phyloP scores from a whole-genome alignment of 2,113 vertebrate species.

The Callocephalon fimbriatum region DNA sequence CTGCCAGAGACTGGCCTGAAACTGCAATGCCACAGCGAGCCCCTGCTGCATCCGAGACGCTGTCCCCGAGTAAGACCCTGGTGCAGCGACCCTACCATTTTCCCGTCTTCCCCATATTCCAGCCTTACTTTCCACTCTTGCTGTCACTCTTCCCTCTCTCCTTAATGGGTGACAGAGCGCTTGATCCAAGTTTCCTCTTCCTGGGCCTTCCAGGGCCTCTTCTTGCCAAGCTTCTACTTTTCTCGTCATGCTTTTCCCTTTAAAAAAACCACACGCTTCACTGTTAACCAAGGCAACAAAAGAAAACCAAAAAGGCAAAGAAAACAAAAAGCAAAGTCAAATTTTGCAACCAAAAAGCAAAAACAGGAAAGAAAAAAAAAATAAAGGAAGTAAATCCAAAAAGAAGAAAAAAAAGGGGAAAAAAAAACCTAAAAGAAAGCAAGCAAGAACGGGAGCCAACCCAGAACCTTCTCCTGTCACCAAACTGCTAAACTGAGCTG shows the following conservation, averaged over 20 bases:
- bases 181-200: conserved; percentile 91
- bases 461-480: conserved; percentile 51
- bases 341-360: conserved; percentile 33
- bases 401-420: background rate
- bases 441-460: conserved; percentile 38
- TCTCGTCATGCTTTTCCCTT: conserved; percentile 92
- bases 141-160: conserved; percentile 87
- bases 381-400: conserved; percentile 13
- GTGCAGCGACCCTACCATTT: conserved; percentile 19
- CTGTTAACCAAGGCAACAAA: conserved; percentile 74
- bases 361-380: background rate
- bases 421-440: conserved; percentile 48
- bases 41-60: background rate
- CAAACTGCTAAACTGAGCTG: conserved; percentile 67
- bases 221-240: conserved; percentile 89
- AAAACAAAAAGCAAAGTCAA: background rate
- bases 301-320: background rate
- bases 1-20: background rate
- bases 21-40: background rate
- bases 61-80: conserved; percentile 14
- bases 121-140: conserved; percentile 91
- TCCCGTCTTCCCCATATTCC: conserved; percentile 71
- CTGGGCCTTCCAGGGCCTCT: conserved; percentile 94
- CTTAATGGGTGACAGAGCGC: conserved; percentile 82
- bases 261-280: conserved; percentile 83